A percentile compares a stretch with the other conserved stretches of the same genome.
These are phyloP conservation scores for Eristalinus sepulchralis DNA, from an alignment of 2,888 invertebrate species.

Conservation along the genomic window DNA sequence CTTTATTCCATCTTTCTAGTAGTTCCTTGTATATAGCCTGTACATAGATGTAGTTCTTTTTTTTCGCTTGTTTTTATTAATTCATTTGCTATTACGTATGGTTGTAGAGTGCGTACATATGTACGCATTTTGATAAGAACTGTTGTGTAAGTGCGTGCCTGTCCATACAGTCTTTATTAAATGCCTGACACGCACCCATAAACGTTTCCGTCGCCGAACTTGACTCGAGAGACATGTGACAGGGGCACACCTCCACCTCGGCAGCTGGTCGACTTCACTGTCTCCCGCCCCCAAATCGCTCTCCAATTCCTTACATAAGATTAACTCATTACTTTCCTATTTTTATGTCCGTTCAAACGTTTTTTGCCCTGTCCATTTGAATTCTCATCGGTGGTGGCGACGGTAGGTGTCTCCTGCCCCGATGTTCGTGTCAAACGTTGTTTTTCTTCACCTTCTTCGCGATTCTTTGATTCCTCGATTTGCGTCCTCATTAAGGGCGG, in stretches of 20 bases:
- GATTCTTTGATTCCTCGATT: constrained; percentile 6
- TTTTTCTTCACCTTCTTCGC: constrained; percentile 1
- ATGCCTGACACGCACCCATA: not conserved
- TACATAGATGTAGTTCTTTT: not conserved
- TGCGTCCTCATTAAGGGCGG: constrained; percentile 38
- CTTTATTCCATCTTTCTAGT: not conserved
- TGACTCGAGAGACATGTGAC: not conserved
- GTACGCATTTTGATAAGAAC: not conserved
- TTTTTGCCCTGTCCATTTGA: not conserved
- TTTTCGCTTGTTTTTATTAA: constrained; percentile 12
- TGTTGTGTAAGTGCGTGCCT: constrained; percentile 55
- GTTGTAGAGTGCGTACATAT: not conserved
- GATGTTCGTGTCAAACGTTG: constrained; percentile 54
- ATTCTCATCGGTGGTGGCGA: not conserved
- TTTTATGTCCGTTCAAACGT: not conserved
- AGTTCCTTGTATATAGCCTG: not conserved
- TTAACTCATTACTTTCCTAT: constrained; percentile 61
- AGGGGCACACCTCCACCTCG: not conserved
- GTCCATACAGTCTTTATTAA: constrained; percentile 24
- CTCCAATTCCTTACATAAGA: constrained; percentile 41
- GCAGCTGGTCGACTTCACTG: not conserved
- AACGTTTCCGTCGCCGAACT: not conserved
- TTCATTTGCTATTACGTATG: not conserved
- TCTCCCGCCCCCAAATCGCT: not conserved
- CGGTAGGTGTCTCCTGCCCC: constrained; percentile 22